phyloP scores from a whole-genome alignment of 35 echinoderm and acorn worm species.

The Hemicentrotus pulcherrimus region DNA sequence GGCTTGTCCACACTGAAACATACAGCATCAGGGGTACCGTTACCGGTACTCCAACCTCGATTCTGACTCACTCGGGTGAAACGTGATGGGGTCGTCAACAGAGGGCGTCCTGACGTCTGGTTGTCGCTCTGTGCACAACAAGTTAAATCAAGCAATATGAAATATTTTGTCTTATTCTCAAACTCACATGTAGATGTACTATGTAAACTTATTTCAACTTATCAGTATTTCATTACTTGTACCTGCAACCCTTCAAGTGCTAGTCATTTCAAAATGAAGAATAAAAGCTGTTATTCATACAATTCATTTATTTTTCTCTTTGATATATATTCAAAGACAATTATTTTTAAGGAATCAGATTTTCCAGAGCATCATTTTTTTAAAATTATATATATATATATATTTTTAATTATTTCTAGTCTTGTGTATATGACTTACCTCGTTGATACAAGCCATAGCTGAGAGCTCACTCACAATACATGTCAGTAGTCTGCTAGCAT shows the following conservation, averaged over 20 bases:
- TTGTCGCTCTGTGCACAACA: constrained; percentile 68
- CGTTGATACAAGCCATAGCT: constrained; percentile 70
- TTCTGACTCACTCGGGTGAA: constrained; percentile 82
- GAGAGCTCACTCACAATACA: constrained; percentile 93
- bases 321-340: too few species aligned
- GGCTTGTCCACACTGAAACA: constrained; percentile 93
- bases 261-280: too few species aligned
- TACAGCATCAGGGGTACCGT: constrained; percentile 93
- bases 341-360: too few species aligned
- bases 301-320: too few species aligned
- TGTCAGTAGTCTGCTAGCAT: constrained; percentile 79
- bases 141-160: too few species aligned
- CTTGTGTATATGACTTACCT: constrained; percentile 60
- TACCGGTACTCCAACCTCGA: constrained; percentile 91
- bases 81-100: constrained; percentile 83
- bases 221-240: too few species aligned
- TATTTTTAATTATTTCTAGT: neutral
- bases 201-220: too few species aligned
- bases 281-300: too few species aligned
- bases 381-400: too few species aligned
- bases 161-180: too few species aligned
- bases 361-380: neutral
- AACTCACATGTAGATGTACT: too few species aligned
- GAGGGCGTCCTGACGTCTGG: constrained; percentile 73
- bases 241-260: too few species aligned